Conservation (phyloP, 2,797 vertebrate genomes). For the Falco biarmicus region DNA sequence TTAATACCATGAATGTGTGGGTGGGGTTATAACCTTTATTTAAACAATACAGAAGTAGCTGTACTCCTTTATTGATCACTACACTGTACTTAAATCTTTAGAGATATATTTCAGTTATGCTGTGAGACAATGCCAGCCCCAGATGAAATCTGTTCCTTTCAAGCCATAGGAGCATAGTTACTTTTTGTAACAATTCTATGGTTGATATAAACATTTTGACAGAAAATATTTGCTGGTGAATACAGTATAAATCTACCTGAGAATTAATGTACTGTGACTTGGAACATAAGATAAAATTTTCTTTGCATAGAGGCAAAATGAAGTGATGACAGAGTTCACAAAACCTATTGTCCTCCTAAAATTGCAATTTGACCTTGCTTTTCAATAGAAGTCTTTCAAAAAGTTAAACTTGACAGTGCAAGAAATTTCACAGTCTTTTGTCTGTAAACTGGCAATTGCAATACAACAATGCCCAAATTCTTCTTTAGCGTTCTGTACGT, state of each 20-base stretch:
- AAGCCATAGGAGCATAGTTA: constrained; percentile 7
- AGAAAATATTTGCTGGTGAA: constrained; percentile 68
- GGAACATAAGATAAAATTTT: constrained; percentile 73
- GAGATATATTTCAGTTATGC: not conserved
- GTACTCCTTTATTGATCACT: not conserved
- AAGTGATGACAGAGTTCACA: constrained; percentile 73
- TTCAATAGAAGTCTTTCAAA: constrained; percentile 64
- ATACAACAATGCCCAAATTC: not conserved
- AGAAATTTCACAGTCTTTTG: constrained; percentile 41
- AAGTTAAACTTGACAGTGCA: constrained; percentile 62
- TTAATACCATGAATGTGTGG: not conserved
- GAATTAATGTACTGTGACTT: constrained; percentile 78
- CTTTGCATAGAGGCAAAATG: constrained; percentile 76
- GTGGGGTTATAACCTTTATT: not conserved
- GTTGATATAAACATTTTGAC: constrained; percentile 71
- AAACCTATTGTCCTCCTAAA: constrained; percentile 71
- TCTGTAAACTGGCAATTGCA: constrained; percentile 35
- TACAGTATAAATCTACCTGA: constrained; percentile 60
- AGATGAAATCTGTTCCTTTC: constrained; percentile 16
- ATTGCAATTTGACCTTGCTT: constrained; percentile 70
- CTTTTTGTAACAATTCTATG: constrained; percentile 48
- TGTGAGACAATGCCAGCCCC: not conserved
- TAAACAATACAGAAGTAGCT: not conserved
- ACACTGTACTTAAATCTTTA: not conserved
- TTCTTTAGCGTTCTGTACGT: not conserved